phyloP scores from a whole-genome alignment of 2,113 vertebrate species.

The Cyprinodon variegatus region DNA sequence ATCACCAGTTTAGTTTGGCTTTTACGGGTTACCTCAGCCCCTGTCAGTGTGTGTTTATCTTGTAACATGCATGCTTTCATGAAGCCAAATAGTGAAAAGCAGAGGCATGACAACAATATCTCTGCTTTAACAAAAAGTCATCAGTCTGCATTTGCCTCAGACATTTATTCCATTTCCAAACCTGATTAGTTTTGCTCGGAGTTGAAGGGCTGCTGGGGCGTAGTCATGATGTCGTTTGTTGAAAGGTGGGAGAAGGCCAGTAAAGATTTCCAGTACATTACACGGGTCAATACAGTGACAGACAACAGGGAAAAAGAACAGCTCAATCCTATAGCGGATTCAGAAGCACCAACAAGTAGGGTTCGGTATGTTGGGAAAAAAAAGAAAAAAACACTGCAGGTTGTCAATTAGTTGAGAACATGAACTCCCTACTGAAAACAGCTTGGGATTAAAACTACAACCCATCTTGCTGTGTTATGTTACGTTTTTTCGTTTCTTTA shows the following conservation, averaged over 20 bases:
- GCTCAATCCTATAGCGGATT: background rate
- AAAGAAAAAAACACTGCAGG: background rate
- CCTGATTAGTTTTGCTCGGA: background rate
- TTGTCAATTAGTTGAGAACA: no score
- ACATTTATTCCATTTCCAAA: background rate
- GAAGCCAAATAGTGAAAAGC: background rate
- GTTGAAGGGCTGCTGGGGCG: background rate
- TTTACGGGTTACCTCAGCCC: background rate
- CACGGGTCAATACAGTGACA: background rate
- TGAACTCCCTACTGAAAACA: no score
- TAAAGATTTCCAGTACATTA: background rate
- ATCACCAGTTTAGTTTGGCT: slow-evolving; percentile 21
- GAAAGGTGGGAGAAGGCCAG: background rate
- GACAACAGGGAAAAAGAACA: background rate
- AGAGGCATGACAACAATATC: background rate
- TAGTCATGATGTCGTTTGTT: background rate
- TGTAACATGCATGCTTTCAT: background rate
- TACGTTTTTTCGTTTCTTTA: no score
- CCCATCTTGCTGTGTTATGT: no score
- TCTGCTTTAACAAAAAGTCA: background rate
- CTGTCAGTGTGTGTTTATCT: slow-evolving; percentile 1
- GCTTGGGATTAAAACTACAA: background rate
- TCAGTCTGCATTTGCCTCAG: background rate
- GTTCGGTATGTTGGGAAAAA: no score
- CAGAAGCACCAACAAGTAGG: background rate